These are phyloP conservation scores for Australoheros facetus DNA, from an alignment of 2,797 vertebrate species.

Conservation along the genomic window DNA sequence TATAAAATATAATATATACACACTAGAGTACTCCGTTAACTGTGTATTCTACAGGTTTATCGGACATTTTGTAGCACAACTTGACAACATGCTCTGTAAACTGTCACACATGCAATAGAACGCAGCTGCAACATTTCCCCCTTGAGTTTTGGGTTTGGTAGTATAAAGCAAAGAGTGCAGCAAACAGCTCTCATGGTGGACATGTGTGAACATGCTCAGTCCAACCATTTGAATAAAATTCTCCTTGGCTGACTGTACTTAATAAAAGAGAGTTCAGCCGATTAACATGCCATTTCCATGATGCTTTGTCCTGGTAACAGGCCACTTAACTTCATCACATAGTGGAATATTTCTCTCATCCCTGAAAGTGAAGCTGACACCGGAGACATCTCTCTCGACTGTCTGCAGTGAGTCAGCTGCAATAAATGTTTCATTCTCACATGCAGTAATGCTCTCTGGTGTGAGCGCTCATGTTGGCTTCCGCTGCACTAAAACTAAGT, in stretches of 20 bases:
- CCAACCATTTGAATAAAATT: conserved; percentile 49
- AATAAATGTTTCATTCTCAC: conserved; percentile 54
- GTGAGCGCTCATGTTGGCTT: conserved; percentile 24
- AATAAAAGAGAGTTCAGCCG: conserved; percentile 32
- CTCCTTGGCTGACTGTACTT: conserved; percentile 39
- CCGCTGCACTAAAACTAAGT: conserved; percentile 40
- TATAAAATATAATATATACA: too few relatives aligned
- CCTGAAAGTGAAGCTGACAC: conserved; percentile 46
- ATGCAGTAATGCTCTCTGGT: conserved; percentile 30
- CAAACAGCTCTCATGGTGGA: conserved; percentile 42
- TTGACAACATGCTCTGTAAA: neutral
- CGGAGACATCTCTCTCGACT: conserved; percentile 44
- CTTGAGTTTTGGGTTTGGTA: conserved; percentile 3
- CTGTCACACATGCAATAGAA: neutral
- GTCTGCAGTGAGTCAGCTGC: conserved; percentile 49
- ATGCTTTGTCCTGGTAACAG: conserved; percentile 50
- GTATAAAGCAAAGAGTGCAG: conserved; percentile 19
- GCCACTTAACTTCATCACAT: conserved; percentile 41
- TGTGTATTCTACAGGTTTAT: neutral
- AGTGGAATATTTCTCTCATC: conserved; percentile 52
- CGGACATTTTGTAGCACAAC: neutral
- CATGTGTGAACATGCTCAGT: conserved; percentile 70
- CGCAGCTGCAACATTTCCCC: conserved; percentile 4
- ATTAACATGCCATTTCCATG: conserved; percentile 42
- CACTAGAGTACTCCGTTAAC: neutral